Evolutionary conservation across 2,888 invertebrate species (phyloP).

Genomic region (Syritta pipiens): DNA sequence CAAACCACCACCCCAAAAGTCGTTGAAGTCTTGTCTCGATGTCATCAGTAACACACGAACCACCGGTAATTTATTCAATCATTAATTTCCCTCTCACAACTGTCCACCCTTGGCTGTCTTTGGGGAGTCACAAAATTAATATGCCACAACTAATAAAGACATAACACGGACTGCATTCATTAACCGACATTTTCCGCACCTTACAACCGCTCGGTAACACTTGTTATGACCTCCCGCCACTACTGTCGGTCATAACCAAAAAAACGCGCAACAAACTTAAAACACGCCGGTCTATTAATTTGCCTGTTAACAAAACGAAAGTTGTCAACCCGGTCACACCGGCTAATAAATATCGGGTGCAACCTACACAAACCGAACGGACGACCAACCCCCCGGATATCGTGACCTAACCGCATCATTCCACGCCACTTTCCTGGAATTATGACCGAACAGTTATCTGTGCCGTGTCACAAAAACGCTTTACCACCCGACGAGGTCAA

Average conservation of each 20-base stretch:
- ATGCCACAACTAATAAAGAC: slow-evolving; percentile 43
- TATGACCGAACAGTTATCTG: slow-evolving; percentile 51
- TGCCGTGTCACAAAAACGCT: slow-evolving; percentile 44
- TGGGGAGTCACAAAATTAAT: slow-evolving; percentile 29
- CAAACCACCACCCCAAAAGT: too few species aligned
- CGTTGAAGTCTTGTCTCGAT: too few species aligned
- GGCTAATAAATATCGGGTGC: slow-evolving; percentile 56
- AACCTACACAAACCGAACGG: too few species aligned
- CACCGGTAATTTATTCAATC: slow-evolving; percentile 24
- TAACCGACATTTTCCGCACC: slow-evolving; percentile 45
- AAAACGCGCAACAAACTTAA: not conserved
- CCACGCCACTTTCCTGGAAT: slow-evolving; percentile 51
- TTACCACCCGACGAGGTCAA: too few species aligned
- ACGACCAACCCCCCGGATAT: slow-evolving; percentile 5
- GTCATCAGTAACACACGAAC: too few species aligned
- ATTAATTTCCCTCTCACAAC: slow-evolving; percentile 15
- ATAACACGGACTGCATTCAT: slow-evolving; percentile 53
- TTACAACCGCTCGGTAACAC: slow-evolving; percentile 13
- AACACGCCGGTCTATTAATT: slow-evolving; percentile 55
- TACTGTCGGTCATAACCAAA: not conserved
- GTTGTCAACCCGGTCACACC: slow-evolving; percentile 48
- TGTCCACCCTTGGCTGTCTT: slow-evolving; percentile 1
- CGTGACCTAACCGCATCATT: slow-evolving; percentile 56
- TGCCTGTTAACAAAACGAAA: slow-evolving; percentile 60
- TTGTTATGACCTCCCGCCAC: slow-evolving; percentile 15